Evolutionary conservation across 2,888 invertebrate species (phyloP).

Genomic region (Oligia fasciuncula): DNA sequence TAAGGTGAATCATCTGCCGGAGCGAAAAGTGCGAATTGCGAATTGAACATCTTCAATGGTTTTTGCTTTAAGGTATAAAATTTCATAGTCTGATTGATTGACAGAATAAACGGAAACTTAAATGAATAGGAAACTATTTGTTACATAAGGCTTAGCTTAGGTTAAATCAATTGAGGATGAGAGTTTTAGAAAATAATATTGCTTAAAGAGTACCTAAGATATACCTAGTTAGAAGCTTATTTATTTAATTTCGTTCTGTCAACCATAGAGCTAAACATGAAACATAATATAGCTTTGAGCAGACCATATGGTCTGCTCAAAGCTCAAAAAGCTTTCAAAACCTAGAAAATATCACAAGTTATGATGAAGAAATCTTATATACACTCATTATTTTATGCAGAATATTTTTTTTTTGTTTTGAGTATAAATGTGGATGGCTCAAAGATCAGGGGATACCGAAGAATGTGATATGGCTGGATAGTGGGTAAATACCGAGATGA

Average conservation of each 20-base stretch:
- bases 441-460: background rate
- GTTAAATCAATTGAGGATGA: too few species aligned
- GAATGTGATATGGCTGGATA: background rate
- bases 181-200: background rate
- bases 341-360: conserved; percentile 5
- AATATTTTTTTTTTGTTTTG: background rate
- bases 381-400: background rate
- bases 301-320: background rate
- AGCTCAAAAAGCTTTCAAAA: background rate
- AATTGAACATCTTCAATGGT: conserved; percentile 64
- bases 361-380: background rate
- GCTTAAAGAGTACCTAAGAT: too few species aligned
- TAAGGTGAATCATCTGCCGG: conserved; percentile 69
- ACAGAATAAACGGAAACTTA: background rate
- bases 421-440: background rate
- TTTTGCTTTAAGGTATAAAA: conserved; percentile 1
- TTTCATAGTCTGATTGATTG: background rate
- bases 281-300: too few species aligned
- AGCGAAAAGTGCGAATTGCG: conserved; percentile 66
- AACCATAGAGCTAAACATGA: background rate
- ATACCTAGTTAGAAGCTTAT: background rate
- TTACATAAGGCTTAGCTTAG: too few species aligned
- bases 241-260: background rate
- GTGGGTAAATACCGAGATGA: background rate
- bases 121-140: background rate